Percentiles rank a stretch among this genome's conserved stretches.
phyloP scores from a whole-genome alignment of 30 jellyfish, hydroid and myxozoan species.

The Cassiopea xamachana region DNA sequence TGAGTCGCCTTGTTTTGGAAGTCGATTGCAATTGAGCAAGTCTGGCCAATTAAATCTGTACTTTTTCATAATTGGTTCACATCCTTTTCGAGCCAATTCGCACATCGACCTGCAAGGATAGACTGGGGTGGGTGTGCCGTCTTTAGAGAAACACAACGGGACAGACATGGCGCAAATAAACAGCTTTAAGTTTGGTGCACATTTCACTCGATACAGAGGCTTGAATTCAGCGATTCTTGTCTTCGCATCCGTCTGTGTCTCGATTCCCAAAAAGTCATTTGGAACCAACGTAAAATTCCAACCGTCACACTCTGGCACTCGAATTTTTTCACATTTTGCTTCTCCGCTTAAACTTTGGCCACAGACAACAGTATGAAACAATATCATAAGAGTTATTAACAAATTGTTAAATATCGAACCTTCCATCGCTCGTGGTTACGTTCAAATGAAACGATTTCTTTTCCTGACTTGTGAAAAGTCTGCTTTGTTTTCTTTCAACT shows the following conservation, averaged over 20 bases:
- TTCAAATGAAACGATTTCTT: conserved; percentile 39
- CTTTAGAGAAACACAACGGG: conserved; percentile 77
- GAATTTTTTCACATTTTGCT: conserved; percentile 48
- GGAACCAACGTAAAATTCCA: conserved; percentile 85
- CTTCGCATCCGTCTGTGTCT: conserved; percentile 81
- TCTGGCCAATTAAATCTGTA: conserved; percentile 91
- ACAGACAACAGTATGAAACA: conserved; percentile 36
- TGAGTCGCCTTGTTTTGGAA: conserved; percentile 41
- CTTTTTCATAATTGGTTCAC: conserved; percentile 88
- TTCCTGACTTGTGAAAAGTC: conserved; percentile 57
- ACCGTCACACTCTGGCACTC: conserved; percentile 61
- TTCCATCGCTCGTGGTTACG: conserved; percentile 37
- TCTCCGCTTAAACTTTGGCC: conserved; percentile 44
- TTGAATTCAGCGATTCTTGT: conserved; percentile 80
- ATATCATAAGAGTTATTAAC: conserved; percentile 7
- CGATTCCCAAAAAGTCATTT: conserved; percentile 77
- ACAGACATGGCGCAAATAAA: conserved; percentile 89
- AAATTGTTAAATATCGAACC: conserved; percentile 15
- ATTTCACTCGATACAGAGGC: conserved; percentile 76
- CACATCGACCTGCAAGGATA: conserved; percentile 95
- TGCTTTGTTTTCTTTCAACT: conserved; percentile 32
- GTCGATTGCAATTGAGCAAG: conserved; percentile 61
- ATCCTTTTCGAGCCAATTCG: conserved; percentile 85
- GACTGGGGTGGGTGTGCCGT: conserved; percentile 84
- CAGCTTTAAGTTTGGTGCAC: conserved; percentile 81